phyloP scores from a whole-genome alignment of 2,797 vertebrate species.

The Hippoglossus hippoglossus region DNA sequence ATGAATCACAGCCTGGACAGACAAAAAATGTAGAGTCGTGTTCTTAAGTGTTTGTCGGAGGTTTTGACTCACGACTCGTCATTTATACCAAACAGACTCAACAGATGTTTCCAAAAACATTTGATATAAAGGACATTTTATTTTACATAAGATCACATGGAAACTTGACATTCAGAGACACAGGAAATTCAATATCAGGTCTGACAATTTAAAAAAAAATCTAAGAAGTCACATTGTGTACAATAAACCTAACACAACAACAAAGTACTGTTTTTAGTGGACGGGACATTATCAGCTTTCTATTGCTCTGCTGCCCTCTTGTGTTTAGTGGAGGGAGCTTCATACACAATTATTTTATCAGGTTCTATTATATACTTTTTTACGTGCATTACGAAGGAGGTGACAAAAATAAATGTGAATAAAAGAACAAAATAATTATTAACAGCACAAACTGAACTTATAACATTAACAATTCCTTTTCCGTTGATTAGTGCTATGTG shows the following conservation, averaged over 20 bases:
- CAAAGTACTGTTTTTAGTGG: too few species aligned
- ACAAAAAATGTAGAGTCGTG: slow-evolving; percentile 29
- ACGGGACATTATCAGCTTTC: neutral
- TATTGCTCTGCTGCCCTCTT: slow-evolving; percentile 65
- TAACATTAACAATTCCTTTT: neutral
- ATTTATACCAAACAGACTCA: slow-evolving; percentile 11
- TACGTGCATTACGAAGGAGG: too few species aligned
- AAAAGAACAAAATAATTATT: too few species aligned
- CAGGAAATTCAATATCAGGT: neutral
- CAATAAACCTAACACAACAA: too few species aligned
- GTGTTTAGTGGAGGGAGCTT: slow-evolving; percentile 22
- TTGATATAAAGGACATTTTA: neutral
- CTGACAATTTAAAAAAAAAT: neutral
- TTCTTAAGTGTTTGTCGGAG: slow-evolving; percentile 39
- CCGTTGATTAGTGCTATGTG: too few species aligned
- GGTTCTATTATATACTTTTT: too few species aligned
- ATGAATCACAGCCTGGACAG: slow-evolving; percentile 32
- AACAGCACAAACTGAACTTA: neutral
- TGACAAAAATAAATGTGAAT: too few species aligned
- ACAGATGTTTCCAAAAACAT: neutral
- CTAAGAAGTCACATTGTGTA: neutral
- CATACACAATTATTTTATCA: too few species aligned
- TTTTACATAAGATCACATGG: neutral
- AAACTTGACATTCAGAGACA: neutral
- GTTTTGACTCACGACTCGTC: slow-evolving; percentile 40